Conservation (phyloP, 1,140 invertebrate species). For the Nephotettix cincticeps region DNA sequence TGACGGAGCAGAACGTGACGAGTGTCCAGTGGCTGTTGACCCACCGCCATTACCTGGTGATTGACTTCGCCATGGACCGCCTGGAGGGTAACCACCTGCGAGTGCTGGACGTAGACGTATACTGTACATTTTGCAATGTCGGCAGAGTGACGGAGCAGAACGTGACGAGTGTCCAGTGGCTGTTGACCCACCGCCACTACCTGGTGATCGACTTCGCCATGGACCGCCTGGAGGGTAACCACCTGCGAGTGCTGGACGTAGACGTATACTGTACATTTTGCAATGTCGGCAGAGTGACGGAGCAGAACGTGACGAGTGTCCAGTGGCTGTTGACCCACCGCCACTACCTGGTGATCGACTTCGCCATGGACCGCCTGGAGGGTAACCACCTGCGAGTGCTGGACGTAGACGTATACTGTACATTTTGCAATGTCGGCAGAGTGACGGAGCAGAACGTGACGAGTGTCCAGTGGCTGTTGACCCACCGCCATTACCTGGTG, state of each 20-base stretch:
- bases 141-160: constrained; percentile 46
- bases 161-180: constrained; percentile 63
- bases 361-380: constrained; percentile 68
- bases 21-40: constrained; percentile 66
- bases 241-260: constrained; percentile 76
- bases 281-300: constrained; percentile 20
- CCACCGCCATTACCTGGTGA: constrained; percentile 72
- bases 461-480: constrained; percentile 63
- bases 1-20: constrained; percentile 56
- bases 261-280: constrained; percentile 88
- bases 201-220: constrained; percentile 77
- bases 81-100: constrained; percentile 80
- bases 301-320: constrained; percentile 61
- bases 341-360: constrained; percentile 76
- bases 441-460: constrained; percentile 56
- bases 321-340: constrained; percentile 66
- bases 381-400: constrained; percentile 80
- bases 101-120: constrained; percentile 78
- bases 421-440: too few relatives aligned
- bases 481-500: constrained; percentile 71
- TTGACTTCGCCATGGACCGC: constrained; percentile 69
- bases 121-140: too few relatives aligned
- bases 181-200: constrained; percentile 69
- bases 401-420: constrained; percentile 79
- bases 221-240: constrained; percentile 72